Evolutionary conservation across 2,113 vertebrate genomes (phyloP).

Genomic region (Caloenas nicobarica): DNA sequence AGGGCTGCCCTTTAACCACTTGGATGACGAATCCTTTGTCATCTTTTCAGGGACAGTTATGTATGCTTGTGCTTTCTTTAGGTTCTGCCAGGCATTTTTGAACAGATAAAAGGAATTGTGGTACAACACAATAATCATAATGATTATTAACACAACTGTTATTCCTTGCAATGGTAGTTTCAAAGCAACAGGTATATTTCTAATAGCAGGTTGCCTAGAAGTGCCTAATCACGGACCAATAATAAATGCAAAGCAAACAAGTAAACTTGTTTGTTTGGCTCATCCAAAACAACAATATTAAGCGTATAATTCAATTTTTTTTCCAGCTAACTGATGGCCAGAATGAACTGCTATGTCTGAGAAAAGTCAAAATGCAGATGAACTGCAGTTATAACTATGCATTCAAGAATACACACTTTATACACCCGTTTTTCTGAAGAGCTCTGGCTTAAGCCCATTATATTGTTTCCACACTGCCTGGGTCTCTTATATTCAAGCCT

Average conservation of each 20-base stretch:
- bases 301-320: neutral
- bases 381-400: neutral
- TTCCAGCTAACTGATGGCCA: neutral
- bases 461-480: neutral
- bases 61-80: neutral
- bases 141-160: neutral
- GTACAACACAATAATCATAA: neutral
- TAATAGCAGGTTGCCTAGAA: neutral
- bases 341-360: neutral
- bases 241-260: neutral
- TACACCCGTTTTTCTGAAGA: neutral
- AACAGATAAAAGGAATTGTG: neutral
- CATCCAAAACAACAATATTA: neutral
- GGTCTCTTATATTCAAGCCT: neutral
- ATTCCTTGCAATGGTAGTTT: neutral
- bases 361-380: neutral
- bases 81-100: neutral
- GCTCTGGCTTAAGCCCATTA: neutral
- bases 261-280: neutral
- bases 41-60: neutral
- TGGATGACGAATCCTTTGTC: neutral
- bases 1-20: neutral
- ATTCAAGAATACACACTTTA: neutral
- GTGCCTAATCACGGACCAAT: neutral
- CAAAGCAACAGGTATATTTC: neutral